phyloP scores from a whole-genome alignment of 2,113 vertebrate genomes.

The Myodes glareolus region DNA sequence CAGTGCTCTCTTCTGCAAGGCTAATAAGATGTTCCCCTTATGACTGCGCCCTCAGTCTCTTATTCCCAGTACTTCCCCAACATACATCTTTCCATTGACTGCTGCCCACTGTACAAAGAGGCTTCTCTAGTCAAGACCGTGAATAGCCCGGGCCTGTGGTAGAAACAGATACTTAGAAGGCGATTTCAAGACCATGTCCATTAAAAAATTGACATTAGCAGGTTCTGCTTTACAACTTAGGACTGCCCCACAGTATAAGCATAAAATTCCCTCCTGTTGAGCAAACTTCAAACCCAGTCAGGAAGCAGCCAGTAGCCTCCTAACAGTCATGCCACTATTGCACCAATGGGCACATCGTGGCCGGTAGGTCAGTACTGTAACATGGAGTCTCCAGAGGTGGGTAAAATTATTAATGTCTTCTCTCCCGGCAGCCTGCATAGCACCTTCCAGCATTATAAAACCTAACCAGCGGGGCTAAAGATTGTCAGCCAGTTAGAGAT shows the following conservation, averaged over 20 bases:
- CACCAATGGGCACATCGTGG: neutral
- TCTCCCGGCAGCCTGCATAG: neutral
- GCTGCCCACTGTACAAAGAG: neutral
- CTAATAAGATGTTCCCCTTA: neutral
- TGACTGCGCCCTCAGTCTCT: neutral
- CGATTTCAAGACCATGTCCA: neutral
- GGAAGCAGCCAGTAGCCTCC: neutral
- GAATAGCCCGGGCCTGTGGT: neutral
- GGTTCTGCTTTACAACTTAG: neutral
- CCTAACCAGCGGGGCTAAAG: neutral
- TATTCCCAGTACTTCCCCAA: neutral
- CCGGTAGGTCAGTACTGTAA: neutral
- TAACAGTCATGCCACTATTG: neutral
- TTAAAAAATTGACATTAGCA: neutral
- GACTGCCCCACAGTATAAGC: no score
- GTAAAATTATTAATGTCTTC: neutral
- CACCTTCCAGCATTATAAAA: neutral
- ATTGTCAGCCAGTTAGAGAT: neutral
- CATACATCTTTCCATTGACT: neutral
- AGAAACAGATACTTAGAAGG: neutral
- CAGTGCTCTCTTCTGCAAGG: no score
- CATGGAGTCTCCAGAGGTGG: neutral
- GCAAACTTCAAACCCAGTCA: neutral
- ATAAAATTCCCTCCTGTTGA: neutral
- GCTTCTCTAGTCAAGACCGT: neutral